These are phyloP conservation scores for Oncorhynchus clarkii DNA, from an alignment of 2,113 vertebrate genomes.

Conservation along the genomic window DNA sequence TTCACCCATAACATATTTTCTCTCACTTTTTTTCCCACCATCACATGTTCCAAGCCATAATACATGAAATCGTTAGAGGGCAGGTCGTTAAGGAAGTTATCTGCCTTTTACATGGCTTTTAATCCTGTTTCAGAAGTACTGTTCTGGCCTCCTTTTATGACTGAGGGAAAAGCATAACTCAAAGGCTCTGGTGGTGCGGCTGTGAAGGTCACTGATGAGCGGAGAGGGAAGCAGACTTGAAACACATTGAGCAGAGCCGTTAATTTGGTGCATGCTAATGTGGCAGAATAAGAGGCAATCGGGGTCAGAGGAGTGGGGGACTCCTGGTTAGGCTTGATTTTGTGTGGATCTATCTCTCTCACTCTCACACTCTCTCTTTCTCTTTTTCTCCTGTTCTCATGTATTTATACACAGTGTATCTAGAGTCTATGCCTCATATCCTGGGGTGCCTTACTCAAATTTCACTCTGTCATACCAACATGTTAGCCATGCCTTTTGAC, in stretches of 20 bases:
- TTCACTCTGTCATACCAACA: neutral
- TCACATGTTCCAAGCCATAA: neutral
- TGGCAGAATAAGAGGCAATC: neutral
- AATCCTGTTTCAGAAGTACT: neutral
- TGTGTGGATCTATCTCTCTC: neutral
- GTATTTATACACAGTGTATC: neutral
- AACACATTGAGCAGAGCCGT: conserved; percentile 28
- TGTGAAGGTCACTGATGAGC: conserved; percentile 43
- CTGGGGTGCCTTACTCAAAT: neutral
- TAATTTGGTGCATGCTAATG: conserved; percentile 45
- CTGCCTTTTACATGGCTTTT: conserved; percentile 13
- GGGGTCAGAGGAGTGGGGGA: conserved; percentile 1
- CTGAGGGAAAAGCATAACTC: conserved; percentile 11
- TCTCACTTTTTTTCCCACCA: no score
- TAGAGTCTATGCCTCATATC: neutral
- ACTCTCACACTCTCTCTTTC: neutral
- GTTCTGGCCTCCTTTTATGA: conserved; percentile 12
- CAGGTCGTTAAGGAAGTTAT: conserved; percentile 1
- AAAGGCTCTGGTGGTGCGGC: conserved; percentile 10
- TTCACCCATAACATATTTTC: conserved; percentile 4
- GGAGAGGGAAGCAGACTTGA: conserved; percentile 18
- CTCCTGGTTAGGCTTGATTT: conserved; percentile 23
- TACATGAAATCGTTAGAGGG: neutral
- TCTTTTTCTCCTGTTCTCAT: neutral
- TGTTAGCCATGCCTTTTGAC: neutral